Evolutionary conservation across 1,140 invertebrate species (phyloP).

Genomic region (Eueides isabella): DNA sequence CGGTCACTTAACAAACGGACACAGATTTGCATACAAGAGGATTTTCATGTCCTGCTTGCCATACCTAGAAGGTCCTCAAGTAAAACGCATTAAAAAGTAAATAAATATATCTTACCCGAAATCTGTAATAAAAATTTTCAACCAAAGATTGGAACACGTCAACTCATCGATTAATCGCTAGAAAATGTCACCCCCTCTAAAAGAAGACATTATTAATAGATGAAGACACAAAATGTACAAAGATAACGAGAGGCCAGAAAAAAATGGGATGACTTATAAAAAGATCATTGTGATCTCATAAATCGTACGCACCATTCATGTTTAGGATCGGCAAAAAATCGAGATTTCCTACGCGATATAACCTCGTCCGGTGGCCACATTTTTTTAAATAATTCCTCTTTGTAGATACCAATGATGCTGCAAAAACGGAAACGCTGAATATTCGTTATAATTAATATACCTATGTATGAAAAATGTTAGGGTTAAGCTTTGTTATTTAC

Average conservation of each 20-base stretch:
- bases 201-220: constrained; percentile 80
- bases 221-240: constrained; percentile 75
- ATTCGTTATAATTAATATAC: constrained; percentile 14
- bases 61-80: constrained; percentile 44
- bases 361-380: constrained; percentile 71
- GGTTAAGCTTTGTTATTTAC: not conserved
- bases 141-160: constrained; percentile 11
- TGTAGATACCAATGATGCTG: constrained; percentile 50
- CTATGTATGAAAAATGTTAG: not conserved
- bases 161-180: constrained; percentile 50
- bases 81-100: constrained; percentile 34
- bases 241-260: constrained; percentile 65
- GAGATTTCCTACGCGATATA: constrained; percentile 77
- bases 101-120: constrained; percentile 6
- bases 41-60: constrained; percentile 50
- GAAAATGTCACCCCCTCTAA: constrained; percentile 63
- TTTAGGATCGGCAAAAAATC: constrained; percentile 69
- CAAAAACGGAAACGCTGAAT: constrained; percentile 46
- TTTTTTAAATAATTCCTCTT: constrained; percentile 52
- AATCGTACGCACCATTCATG: constrained; percentile 79
- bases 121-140: not conserved
- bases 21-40: constrained; percentile 60
- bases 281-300: constrained; percentile 77
- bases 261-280: constrained; percentile 67
- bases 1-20: constrained; percentile 60